Conservation (phyloP, 2,797 vertebrate species). For the Phoeniculus purpureus region DNA sequence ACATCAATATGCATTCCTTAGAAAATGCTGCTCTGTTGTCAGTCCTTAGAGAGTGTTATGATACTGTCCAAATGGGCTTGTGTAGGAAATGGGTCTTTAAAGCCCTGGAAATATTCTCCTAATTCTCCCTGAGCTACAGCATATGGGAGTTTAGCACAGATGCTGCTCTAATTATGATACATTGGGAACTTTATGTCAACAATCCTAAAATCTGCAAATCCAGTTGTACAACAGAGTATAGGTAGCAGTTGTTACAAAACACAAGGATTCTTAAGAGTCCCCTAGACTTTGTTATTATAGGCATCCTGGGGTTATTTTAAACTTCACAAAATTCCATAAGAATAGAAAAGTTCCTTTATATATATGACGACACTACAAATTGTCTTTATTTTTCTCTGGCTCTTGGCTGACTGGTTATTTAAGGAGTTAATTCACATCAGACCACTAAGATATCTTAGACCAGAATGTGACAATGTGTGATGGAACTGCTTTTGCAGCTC, state of each 20-base stretch:
- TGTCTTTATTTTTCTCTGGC: neutral
- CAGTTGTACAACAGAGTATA: neutral
- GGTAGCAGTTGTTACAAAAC: neutral
- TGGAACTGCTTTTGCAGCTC: neutral
- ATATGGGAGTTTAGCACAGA: neutral
- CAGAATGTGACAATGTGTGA: neutral
- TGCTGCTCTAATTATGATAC: neutral
- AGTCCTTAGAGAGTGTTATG: neutral
- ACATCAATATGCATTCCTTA: neutral
- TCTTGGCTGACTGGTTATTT: neutral
- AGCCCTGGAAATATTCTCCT: neutral
- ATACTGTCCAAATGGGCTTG: neutral
- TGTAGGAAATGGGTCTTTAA: neutral
- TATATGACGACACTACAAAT: neutral
- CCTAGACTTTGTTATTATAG: neutral
- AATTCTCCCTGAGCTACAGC: neutral
- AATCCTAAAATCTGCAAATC: neutral
- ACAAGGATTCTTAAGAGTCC: neutral
- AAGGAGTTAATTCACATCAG: neutral
- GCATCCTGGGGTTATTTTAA: neutral
- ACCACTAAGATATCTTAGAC: neutral
- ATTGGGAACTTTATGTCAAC: neutral
- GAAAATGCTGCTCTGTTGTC: neutral
- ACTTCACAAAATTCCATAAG: neutral
- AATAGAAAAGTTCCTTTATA: neutral